A percentile compares a stretch with the other conserved stretches of the same genome.
Conservation (phyloP, 2,888 invertebrate genomes). For the Mactromeris polynyma region DNA sequence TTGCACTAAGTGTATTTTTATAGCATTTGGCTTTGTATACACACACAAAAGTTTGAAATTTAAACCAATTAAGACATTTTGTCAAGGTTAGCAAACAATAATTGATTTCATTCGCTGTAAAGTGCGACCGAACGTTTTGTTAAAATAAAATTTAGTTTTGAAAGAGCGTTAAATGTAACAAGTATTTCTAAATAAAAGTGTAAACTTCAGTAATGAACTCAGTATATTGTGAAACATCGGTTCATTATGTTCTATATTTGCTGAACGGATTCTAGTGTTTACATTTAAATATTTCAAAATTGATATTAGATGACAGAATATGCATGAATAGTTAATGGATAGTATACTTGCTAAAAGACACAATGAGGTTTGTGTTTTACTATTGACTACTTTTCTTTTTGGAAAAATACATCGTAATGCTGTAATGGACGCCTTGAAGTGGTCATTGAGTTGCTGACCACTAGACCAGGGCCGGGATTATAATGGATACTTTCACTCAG, state of each 20-base stretch:
- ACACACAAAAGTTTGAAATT: not conserved
- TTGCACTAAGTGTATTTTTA: not conserved
- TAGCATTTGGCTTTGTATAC: not conserved
- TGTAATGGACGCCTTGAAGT: too few species aligned
- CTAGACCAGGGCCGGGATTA: too few species aligned
- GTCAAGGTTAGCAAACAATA: not conserved
- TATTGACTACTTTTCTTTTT: not conserved
- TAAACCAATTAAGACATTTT: not conserved
- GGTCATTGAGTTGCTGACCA: too few species aligned
- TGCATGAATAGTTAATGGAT: not conserved
- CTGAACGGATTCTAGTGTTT: not conserved
- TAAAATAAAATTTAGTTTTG: not conserved
- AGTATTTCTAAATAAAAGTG: not conserved
- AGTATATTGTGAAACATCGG: not conserved
- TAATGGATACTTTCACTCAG: too few species aligned
- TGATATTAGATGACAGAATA: too few species aligned
- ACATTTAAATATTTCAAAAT: constrained; percentile 4
- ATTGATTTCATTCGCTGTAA: not conserved
- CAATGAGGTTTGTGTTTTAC: not conserved
- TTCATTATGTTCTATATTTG: not conserved
- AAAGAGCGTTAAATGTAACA: not conserved
- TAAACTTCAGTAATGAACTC: not conserved
- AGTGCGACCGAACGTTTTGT: not conserved
- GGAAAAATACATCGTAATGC: too few species aligned
- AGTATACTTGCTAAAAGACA: not conserved